These are phyloP conservation scores for Oligia latruncula DNA, from an alignment of 2,888 invertebrate species.

Conservation along the genomic window DNA sequence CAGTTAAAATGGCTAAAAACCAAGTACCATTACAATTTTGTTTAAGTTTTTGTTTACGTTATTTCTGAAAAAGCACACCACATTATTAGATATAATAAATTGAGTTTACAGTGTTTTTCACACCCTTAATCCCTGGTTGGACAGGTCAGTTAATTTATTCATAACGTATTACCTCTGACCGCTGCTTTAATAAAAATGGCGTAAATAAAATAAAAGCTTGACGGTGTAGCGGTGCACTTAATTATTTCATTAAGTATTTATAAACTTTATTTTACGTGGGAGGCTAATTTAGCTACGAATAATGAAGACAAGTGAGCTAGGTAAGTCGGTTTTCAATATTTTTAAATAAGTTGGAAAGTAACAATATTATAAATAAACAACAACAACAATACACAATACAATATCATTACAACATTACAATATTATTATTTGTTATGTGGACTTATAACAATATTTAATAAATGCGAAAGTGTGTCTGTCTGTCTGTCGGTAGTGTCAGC, in stretches of 20 bases:
- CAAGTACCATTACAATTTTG: neutral
- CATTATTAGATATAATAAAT: neutral
- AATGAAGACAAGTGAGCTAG: neutral
- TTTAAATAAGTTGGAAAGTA: neutral
- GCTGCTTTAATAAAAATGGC: constrained; percentile 52
- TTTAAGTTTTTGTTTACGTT: neutral
- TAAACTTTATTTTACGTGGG: neutral
- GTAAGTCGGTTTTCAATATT: neutral
- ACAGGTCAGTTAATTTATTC: constrained; percentile 45
- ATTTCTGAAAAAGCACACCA: neutral
- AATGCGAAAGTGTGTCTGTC: too few species aligned
- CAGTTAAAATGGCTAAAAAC: neutral
- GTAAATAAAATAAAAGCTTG: constrained; percentile 59
- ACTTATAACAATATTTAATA: too few species aligned
- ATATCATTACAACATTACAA: too few species aligned
- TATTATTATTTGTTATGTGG: too few species aligned
- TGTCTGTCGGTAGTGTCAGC: neutral
- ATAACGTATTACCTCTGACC: constrained; percentile 30
- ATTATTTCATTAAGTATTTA: neutral
- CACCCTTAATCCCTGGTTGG: neutral
- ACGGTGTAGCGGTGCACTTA: constrained; percentile 6
- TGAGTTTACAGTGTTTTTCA: constrained; percentile 2
- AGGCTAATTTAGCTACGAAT: too few species aligned
- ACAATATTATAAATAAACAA: too few species aligned
- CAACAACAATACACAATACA: too few species aligned